Conservation (phyloP, 2,113 vertebrate species). For the Dryoscopus gambensis region DNA sequence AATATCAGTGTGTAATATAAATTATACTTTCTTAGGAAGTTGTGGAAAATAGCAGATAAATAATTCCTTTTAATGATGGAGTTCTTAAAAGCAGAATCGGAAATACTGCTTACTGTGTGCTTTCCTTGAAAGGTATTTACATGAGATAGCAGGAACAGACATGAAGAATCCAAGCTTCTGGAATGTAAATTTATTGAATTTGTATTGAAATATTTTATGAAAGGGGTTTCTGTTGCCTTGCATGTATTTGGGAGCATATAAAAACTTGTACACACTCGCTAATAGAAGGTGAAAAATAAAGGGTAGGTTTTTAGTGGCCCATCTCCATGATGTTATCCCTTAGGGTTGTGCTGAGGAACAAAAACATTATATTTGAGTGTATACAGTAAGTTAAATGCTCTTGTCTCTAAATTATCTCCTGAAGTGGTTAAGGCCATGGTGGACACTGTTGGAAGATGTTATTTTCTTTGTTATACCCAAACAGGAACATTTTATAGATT, state of each 20-base stretch:
- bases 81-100: neutral
- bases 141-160: neutral
- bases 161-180: neutral
- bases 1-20: neutral
- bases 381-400: neutral
- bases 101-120: neutral
- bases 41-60: neutral
- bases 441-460: neutral
- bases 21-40: neutral
- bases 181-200: neutral
- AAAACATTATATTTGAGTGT: neutral
- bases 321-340: neutral
- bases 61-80: neutral
- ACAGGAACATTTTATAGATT: neutral
- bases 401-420: neutral
- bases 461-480: neutral
- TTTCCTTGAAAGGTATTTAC: neutral
- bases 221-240: neutral
- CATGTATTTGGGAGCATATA: neutral
- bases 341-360: neutral
- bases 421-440: neutral
- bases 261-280: accelerated
- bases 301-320: neutral
- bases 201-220: neutral
- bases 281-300: neutral